These are phyloP conservation scores for Phalacrocorax aristotelis DNA, from an alignment of 2,113 vertebrate genomes.

Conservation along the genomic window DNA sequence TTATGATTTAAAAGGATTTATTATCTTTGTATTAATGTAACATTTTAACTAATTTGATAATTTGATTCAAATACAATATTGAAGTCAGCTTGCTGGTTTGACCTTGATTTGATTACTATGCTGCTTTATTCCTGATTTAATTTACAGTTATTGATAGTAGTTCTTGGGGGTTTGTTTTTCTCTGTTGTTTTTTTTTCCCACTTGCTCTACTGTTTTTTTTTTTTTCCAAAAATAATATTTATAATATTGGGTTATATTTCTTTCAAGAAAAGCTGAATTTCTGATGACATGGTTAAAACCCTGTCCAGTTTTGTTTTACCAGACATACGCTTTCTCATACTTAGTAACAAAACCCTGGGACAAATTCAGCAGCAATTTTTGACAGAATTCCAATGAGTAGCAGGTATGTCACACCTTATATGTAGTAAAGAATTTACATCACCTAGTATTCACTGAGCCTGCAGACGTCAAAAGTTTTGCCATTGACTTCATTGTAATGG, in stretches of 20 bases:
- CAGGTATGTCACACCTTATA: background rate
- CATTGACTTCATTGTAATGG: background rate
- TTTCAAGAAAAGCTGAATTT: background rate
- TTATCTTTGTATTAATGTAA: background rate
- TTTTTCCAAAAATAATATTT: background rate
- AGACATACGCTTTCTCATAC: background rate
- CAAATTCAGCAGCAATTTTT: background rate
- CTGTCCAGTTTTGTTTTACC: background rate
- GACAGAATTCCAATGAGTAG: background rate
- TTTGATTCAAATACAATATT: background rate
- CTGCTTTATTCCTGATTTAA: background rate
- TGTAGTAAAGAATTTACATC: background rate
- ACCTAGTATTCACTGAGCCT: background rate
- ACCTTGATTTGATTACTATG: background rate
- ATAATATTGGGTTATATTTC: background rate
- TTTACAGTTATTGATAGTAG: background rate
- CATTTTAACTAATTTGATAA: constrained; percentile 2
- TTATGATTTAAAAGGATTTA: background rate
- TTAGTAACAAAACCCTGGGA: background rate
- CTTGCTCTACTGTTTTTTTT: background rate
- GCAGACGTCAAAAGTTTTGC: background rate
- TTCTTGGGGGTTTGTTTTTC: background rate
- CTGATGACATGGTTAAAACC: background rate
- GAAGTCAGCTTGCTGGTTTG: background rate
- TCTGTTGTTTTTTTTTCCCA: background rate